Evolutionary conservation across 2,113 vertebrate genomes (phyloP).

Genomic region (Odocoileus virginianus): DNA sequence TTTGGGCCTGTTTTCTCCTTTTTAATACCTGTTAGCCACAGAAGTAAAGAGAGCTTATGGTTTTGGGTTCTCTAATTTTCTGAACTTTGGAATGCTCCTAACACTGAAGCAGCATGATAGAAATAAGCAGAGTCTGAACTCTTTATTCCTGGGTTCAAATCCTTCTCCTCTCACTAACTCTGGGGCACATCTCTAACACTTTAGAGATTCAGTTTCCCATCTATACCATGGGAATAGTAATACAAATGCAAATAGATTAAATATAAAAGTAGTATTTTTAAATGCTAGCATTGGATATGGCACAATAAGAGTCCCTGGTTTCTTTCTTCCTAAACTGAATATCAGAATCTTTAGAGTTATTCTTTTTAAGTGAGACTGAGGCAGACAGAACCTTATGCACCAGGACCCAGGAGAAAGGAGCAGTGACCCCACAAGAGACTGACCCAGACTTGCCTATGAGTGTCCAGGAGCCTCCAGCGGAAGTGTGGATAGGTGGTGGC

Average conservation of each 20-base stretch:
- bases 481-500: fast-evolving
- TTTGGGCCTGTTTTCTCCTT: not conserved
- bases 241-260: not conserved
- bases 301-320: not conserved
- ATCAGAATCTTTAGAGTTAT: not conserved
- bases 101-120: not conserved
- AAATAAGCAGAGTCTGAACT: not conserved
- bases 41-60: not conserved
- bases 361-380: not conserved
- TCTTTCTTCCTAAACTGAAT: not conserved
- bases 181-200: not conserved
- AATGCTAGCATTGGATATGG: not conserved
- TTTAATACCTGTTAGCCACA: not conserved
- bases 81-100: not conserved
- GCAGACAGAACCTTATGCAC: not conserved
- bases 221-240: not conserved
- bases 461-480: not conserved
- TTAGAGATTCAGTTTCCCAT: not conserved
- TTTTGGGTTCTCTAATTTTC: not conserved
- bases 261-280: not conserved
- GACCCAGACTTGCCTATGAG: not conserved
- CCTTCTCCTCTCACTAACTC: not conserved
- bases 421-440: not conserved
- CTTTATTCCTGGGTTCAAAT: not conserved
- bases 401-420: not conserved